Evolutionary conservation across 2,113 vertebrate species (phyloP), one percentile per base, ranked within the genome.

Genomic region (Leiothrix lutea): DNA sequence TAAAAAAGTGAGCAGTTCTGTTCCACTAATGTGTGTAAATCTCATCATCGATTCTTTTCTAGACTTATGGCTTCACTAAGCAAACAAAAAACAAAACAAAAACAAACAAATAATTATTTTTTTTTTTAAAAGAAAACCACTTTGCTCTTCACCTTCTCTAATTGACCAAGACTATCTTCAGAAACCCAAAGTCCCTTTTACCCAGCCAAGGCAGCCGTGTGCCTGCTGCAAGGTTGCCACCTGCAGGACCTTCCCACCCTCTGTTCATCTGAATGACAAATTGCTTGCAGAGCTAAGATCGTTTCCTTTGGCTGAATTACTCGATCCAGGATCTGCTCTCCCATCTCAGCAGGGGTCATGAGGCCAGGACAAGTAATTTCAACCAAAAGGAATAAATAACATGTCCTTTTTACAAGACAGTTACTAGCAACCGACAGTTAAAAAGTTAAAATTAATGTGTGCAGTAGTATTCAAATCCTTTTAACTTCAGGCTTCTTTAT

Each of bases 201-300:
- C 23, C 38, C 61, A 44, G 57, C 14, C 57, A 47, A 64, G 24
- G 17, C 24, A 29, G 44, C 6, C 2, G 0, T 22, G 65, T 82
- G 42, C 48, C 87, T 95, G 85, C 84, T 83, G 85, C 95, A 94
- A 86, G 90, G 48, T 73, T 93, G 94, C 95, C 96, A 94, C 25
- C 96, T 95, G 58, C 93, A 94, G 96, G 95, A 44, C n/a, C 73
- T 72, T 56, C 6, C 8, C 66, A 15, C 26, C n/a, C 28, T 65
- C 69, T 33, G 33, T 22, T 86, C 35, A 7, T 12, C 23, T 31
- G 17, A 65, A 21, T 14, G 29, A n/a, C 17, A 74, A 54, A 65
- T 4, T 24, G 20, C 33, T 44, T 9, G 35, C 61, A 58, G 62
- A 75, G 16, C 5, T 45, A 13, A 67, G 13, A 67, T 15, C 0